Conservation (phyloP, 1,140 invertebrate genomes). For the Scaptomyza pallida region DNA sequence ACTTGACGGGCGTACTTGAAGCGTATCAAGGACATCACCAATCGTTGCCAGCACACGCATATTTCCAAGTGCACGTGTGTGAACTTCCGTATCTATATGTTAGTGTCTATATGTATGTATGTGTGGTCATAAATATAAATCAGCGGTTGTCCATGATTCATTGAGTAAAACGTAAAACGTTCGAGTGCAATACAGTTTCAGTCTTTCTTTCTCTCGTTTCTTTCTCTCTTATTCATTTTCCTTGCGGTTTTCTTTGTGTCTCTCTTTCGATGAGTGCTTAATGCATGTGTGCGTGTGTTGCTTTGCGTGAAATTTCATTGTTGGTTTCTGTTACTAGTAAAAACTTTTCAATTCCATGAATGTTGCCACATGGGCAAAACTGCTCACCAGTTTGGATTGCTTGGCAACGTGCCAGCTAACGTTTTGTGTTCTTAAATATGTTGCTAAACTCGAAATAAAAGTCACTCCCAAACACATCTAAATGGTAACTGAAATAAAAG, state of each 20-base stretch:
- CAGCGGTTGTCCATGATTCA: constrained; percentile 79
- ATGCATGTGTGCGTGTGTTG: constrained; percentile 37
- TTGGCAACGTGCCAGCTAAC: constrained; percentile 59
- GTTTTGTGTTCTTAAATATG: constrained; percentile 43
- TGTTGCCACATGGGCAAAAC: constrained; percentile 18
- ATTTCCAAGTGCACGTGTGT: constrained; percentile 14
- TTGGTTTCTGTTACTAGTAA: constrained; percentile 46
- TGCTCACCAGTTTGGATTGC: constrained; percentile 22
- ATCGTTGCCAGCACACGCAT: constrained; percentile 68
- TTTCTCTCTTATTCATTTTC: constrained; percentile 18
- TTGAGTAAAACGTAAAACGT: constrained; percentile 75
- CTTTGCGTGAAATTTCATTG: constrained; percentile 68
- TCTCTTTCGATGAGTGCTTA: constrained; percentile 15
- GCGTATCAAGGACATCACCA: constrained; percentile 76
- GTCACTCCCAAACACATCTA: neutral
- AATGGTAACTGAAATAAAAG: neutral
- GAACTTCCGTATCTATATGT: neutral
- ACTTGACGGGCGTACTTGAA: constrained; percentile 75
- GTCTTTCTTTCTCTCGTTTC: neutral
- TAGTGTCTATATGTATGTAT: constrained; percentile 19
- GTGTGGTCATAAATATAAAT: constrained; percentile 71
- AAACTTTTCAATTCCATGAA: constrained; percentile 68
- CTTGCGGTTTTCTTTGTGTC: constrained; percentile 10
- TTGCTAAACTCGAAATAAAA: constrained; percentile 12
- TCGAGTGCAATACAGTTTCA: constrained; percentile 36